Evolutionary conservation across 2,888 invertebrate genomes (phyloP).

Genomic region (Netelia melanura): DNA sequence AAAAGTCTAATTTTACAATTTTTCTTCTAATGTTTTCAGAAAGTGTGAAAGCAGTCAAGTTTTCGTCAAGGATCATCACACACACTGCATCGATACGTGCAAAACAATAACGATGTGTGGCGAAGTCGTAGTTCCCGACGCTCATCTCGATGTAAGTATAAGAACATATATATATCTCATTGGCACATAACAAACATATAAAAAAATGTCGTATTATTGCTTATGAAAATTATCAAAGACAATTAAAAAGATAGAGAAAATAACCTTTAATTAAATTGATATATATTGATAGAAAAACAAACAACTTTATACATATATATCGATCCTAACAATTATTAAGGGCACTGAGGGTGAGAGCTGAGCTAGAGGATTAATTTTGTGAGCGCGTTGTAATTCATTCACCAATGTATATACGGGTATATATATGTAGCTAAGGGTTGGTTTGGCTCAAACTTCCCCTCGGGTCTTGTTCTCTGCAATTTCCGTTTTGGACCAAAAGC

Average conservation of each 20-base stretch:
- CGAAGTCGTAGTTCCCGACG: conserved; percentile 96
- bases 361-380: conserved; percentile 7
- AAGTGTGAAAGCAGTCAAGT: conserved; percentile 96
- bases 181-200: background rate
- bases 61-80: conserved; percentile 92
- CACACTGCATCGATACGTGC: conserved; percentile 95
- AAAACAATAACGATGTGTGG: conserved; percentile 96
- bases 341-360: background rate
- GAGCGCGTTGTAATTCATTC: conserved; percentile 28
- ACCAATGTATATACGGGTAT: background rate
- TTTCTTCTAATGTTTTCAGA: conserved; percentile 84
- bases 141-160: conserved; percentile 95
- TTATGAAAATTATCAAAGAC: too few species aligned
- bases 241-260: too few species aligned
- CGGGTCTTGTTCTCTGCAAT: conserved; percentile 13
- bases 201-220: too few species aligned
- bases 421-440: conserved; percentile 1
- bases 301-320: background rate
- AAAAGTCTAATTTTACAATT: conserved; percentile 28
- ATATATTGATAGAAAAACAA: background rate
- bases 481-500: background rate
- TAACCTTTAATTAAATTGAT: background rate
- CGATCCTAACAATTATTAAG: conserved; percentile 1
- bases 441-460: conserved; percentile 3
- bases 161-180: background rate